Base-by-base conservation (phyloP, 2,888 invertebrate species). In the Ennomos quercinarius region DNA sequence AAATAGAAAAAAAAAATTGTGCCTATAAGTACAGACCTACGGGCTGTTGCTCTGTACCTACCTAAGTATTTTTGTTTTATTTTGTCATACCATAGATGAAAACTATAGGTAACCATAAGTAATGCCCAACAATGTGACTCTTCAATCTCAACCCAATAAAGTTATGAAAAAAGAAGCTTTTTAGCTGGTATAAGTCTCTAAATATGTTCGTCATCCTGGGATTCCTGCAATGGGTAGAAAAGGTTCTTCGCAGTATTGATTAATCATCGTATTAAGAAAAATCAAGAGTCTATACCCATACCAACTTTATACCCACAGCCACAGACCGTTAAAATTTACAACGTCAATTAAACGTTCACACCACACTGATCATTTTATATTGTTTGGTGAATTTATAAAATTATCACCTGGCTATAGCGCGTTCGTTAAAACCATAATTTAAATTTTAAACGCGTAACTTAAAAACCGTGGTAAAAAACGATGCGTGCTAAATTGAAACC, bases 401-500 rank as follows among this genome's bases (percentile, higher is more conserved):
- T 86, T 84, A 87, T 82, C 78, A 78, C 78, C 84, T 83, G 63
- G 76, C 81, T 87, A 86, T 82, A 83, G 86, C 66, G 71, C 67
- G 79, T 70, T 76, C 72, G 80, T 81, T 82, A 86, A 89, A 82
- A 87, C 82, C 83, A 86, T 91, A 88, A 89, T 83, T 90, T 83
- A 82, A 77, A 74, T 79, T 81, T 83, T 78, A 83, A 81, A 76
- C 75, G 74, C 73, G 75, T 71, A 80, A 77, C 81, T 83, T 84
- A 84, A 89, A 88, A 83, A 81, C 82, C 86, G 86, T 86, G 84
- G 87, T 84, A 84, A 89, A 88, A 83, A 81, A 82, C 86, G 87
- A 87, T 85, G 87, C 82, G 86, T 87, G 89, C 84, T 89, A 87
- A 93, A 93, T 93, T 93, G 91, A 91, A 89, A 92, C 86, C 85